These are phyloP conservation scores for Tragopan temminckii DNA, from an alignment of 2,797 vertebrate species.

Conservation along the genomic window DNA sequence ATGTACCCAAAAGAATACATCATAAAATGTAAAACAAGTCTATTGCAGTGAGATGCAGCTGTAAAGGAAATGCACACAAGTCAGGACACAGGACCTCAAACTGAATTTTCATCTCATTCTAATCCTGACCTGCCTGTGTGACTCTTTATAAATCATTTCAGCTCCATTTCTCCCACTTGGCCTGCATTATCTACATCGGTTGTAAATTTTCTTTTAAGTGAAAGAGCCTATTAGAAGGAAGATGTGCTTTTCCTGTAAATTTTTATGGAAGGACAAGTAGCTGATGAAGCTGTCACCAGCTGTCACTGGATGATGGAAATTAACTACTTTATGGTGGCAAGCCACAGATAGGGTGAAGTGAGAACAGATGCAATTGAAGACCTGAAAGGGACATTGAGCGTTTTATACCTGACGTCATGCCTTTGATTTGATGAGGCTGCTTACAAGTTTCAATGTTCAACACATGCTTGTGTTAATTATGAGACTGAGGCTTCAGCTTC, in stretches of 20 bases:
- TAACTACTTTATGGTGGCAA: background rate
- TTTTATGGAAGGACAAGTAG: background rate
- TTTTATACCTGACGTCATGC: background rate
- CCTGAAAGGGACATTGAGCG: background rate
- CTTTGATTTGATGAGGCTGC: slow-evolving; percentile 12
- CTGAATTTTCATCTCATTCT: background rate
- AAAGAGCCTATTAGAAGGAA: background rate
- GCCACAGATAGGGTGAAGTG: background rate
- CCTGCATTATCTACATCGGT: background rate
- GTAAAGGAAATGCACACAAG: background rate
- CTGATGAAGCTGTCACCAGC: slow-evolving; percentile 30
- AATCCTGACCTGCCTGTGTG: background rate
- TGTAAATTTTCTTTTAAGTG: slow-evolving; percentile 8
- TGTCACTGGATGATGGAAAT: background rate
- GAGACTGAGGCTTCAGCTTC: background rate
- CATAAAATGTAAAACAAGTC: background rate
- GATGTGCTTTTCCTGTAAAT: background rate
- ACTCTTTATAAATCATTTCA: background rate
- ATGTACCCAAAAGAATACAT: background rate
- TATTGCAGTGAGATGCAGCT: background rate
- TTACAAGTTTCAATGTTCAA: background rate
- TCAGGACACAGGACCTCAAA: background rate
- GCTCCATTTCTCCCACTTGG: background rate
- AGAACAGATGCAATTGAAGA: background rate
- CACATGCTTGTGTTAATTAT: background rate